phyloP scores from a whole-genome alignment of 2,113 vertebrate species.

The Notechis scutatus region DNA sequence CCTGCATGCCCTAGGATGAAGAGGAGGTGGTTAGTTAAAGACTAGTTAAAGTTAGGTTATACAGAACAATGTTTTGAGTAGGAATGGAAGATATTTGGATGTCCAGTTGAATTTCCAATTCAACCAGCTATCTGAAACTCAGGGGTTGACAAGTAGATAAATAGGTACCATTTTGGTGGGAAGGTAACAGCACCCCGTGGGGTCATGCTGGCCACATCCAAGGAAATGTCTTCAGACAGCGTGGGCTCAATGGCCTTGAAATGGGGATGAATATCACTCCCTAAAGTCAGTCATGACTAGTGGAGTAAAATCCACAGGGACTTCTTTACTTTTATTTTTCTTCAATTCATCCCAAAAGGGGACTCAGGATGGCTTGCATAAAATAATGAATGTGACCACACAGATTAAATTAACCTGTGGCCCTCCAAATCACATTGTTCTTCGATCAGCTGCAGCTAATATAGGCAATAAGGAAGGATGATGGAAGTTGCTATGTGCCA shows the following conservation, averaged over 20 bases:
- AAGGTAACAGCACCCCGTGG: too few relatives aligned
- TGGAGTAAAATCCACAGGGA: too few relatives aligned
- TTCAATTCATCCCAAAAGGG: neutral
- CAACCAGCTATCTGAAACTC: neutral
- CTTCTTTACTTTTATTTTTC: too few relatives aligned
- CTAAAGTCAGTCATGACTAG: too few relatives aligned
- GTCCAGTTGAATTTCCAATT: neutral
- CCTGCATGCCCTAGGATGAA: too few relatives aligned
- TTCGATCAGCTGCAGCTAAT: neutral
- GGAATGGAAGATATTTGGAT: neutral
- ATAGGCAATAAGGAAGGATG: neutral
- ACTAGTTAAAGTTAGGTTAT: too few relatives aligned
- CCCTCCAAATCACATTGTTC: neutral
- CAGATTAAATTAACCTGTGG: neutral
- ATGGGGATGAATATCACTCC: too few relatives aligned
- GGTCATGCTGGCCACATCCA: too few relatives aligned
- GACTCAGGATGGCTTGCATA: neutral
- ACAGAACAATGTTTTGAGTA: neutral
- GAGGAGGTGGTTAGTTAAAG: too few relatives aligned
- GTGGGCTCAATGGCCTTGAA: too few relatives aligned
- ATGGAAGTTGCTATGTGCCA: neutral
- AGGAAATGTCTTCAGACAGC: too few relatives aligned
- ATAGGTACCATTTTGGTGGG: too few relatives aligned
- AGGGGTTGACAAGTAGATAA: neutral
- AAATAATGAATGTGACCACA: neutral